Base-by-base conservation (phyloP, 2,888 invertebrate species). In the Altica lythri region DNA sequence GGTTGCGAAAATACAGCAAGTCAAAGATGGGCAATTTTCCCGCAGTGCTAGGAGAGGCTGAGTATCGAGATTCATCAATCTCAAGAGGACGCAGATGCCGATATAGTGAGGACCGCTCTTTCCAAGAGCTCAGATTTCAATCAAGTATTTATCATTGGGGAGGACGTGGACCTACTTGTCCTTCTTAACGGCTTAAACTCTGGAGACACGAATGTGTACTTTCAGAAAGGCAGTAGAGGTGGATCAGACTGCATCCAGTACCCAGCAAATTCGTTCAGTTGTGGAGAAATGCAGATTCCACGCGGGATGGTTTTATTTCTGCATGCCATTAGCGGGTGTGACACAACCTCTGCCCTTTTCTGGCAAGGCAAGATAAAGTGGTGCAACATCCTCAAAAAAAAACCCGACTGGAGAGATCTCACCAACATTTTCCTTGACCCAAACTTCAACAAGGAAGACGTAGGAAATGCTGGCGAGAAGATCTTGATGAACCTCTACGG, bases 331-430 rank as follows among this genome's bases (percentile, higher is more conserved):
- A 27, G n/a, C 27, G 27, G 43, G 25, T 43, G 43, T 13, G 27
- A 43, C 25, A 43, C 43, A n/a, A 43, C 29, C 14, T 43, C 43
- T 43, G 43, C 43, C 25, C 27, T 43, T 13, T 43, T 43, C 25
- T 43, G n/a, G 8, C 14, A 43, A 9, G 29, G 43, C 8, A 43
- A 27, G 25, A 43, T 27, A 2, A 27, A 43, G 27, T 14, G 22
- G 22, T n/a, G n/a, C n/a, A n/a, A n/a, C n/a, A n/a, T n/a, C n/a
- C n/a, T n/a, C n/a, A n/a, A n/a, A n/a, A n/a, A n/a, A n/a, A n/a
- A n/a, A n/a, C n/a, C n/a, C n/a, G n/a, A n/a, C n/a, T n/a, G n/a
- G n/a, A n/a, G n/a, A n/a, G n/a, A n/a, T n/a, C n/a, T n/a, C n/a
- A n/a, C n/a, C n/a, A n/a, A n/a, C n/a, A n/a, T n/a, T n/a, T n/a